Conservation (phyloP, 2,797 vertebrate genomes). For the Oryzias sinensis region DNA sequence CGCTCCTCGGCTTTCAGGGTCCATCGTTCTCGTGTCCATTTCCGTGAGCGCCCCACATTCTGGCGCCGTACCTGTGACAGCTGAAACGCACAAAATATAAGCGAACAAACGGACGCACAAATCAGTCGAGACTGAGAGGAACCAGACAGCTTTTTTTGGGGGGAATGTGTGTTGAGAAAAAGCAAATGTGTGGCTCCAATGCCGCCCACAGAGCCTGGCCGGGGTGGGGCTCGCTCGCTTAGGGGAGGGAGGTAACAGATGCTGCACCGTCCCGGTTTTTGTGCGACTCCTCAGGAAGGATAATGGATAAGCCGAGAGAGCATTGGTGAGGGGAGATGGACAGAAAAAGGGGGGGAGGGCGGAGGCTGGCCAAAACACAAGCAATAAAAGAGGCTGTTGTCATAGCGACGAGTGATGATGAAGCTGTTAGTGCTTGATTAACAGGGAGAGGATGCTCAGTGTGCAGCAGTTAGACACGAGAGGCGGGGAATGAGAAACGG, state of each 20-base stretch:
- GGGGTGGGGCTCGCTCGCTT: slow-evolving; percentile 50
- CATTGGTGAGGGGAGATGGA: background rate
- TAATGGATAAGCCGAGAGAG: background rate
- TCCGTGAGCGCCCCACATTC: too few relatives aligned
- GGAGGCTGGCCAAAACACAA: slow-evolving; percentile 7
- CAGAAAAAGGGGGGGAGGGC: background rate
- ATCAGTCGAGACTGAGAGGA: slow-evolving; percentile 40
- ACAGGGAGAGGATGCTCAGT: slow-evolving; percentile 1
- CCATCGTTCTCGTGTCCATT: too few relatives aligned
- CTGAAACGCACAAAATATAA: too few relatives aligned
- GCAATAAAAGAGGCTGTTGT: slow-evolving; percentile 39
- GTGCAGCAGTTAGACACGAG: background rate
- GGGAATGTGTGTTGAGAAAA: slow-evolving; percentile 2
- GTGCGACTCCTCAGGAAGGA: slow-evolving; percentile 23
- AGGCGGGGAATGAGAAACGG: too few relatives aligned
- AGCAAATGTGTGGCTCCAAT: slow-evolving; percentile 11
- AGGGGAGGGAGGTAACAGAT: slow-evolving; percentile 29
- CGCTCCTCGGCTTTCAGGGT: background rate
- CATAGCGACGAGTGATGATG: slow-evolving; percentile 33
- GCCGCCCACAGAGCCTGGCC: slow-evolving; percentile 31
- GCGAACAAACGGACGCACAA: slow-evolving; percentile 23
- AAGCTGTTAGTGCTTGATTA: slow-evolving; percentile 27
- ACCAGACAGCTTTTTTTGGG: slow-evolving; percentile 1
- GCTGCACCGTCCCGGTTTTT: slow-evolving; percentile 23
- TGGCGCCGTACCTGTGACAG: too few relatives aligned